A percentile compares a stretch with the other conserved stretches of the same genome.
Evolutionary conservation across 2,888 invertebrate genomes (phyloP).

Genomic region (Caenorhabditis wallacei): DNA sequence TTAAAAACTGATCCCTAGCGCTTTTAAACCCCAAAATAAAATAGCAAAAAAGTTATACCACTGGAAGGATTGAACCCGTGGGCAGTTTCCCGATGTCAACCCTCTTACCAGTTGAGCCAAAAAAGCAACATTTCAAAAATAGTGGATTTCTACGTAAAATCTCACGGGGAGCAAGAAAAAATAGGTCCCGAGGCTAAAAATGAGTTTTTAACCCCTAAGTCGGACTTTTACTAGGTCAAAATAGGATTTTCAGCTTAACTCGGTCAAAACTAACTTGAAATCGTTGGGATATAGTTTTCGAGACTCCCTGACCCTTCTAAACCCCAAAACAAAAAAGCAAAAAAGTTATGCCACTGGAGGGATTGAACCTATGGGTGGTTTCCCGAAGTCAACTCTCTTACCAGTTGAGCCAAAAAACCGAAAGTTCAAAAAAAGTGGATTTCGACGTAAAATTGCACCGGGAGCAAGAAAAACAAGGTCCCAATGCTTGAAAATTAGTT

Average conservation of each 20-base stretch:
- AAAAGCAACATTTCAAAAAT: not conserved
- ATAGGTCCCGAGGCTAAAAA: no score
- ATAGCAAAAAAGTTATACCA: not conserved
- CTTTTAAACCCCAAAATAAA: not conserved
- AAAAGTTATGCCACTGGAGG: not conserved
- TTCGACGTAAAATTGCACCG: not conserved
- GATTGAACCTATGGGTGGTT: not conserved
- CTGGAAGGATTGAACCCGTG: not conserved
- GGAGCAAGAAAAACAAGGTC: not conserved
- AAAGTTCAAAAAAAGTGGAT: not conserved
- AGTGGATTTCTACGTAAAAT: not conserved
- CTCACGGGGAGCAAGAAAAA: no score
- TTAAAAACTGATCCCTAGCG: no score
- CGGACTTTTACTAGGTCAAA: no score
- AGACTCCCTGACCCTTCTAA: not conserved
- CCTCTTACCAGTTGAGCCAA: not conserved
- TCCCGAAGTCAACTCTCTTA: not conserved
- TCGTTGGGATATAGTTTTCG: no score
- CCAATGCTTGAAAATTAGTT: not conserved
- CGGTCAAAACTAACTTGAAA: no score
- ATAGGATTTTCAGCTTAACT: no score
- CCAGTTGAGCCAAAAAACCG: not conserved
- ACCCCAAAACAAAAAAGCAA: not conserved
- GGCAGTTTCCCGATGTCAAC: not conserved
- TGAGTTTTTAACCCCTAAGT: no score